Base-by-base conservation (phyloP, 23 tunicate species). In the Ascidia mentula region DNA sequence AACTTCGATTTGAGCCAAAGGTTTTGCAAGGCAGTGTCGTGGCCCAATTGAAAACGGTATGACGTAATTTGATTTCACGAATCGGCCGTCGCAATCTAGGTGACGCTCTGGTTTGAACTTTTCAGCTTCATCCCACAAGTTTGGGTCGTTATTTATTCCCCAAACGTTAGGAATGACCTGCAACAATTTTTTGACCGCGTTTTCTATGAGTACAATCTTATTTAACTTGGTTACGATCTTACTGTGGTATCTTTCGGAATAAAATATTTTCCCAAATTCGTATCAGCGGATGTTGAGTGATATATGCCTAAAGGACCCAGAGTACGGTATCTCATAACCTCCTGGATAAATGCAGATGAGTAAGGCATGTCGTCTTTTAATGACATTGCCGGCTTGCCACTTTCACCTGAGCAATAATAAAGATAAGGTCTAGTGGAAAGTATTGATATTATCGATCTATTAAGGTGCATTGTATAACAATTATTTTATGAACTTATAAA, bases 281-380 rank as follows among this genome's bases (percentile, higher is more conserved):
- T 18, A n/a, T 76, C 79, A 20, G 37, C 59, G 32, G 60, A 36
- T 6, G 79, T 76, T 4, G 22, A 28, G 59, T 76, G 79, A 6
- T 59, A 59, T 18, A 37, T 32, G 7, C 46, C 26, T 36, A 76
- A 37, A 30, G 79, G 79, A 13, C 46, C 82, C 40, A 79, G 36
- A 6, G 83, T 79, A 28, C 83, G 61, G 75, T 60, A 71, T 24
- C 83, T 32, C 40, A 31, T 59, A 17, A 79, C 40, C 36, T 79
- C 83, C 4, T 60, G 83, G 37, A 79, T 60, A 39, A 79, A 79
- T 0, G 83, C 83, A 20, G 40, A 32, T 31, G 70, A 34, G 74
- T 79, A 79, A 13, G 83, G 75, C 83, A 79, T 79, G 18, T 34
- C 40, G 8, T 79, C 83, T 79, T 79, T 79, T 2, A 53, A 40